phyloP scores from a whole-genome alignment of 92 coral and sea anemone genomes.

The Zoanthus gigantus region DNA sequence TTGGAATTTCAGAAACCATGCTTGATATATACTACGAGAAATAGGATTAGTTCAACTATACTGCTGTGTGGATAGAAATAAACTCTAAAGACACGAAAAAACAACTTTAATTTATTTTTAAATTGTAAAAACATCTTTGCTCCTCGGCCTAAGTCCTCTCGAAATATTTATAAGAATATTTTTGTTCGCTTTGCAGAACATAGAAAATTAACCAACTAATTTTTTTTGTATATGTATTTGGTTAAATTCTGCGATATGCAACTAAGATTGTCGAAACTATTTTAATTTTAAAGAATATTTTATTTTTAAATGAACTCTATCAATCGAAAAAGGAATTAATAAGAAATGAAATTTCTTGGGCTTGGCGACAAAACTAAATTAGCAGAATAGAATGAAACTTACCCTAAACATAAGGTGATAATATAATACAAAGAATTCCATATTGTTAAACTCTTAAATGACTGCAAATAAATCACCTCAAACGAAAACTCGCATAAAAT shows the following conservation, averaged over 20 bases:
- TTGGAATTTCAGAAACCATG: slow-evolving; percentile 87
- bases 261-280: no score
- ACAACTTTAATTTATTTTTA: not conserved
- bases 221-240: no score
- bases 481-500: not conserved
- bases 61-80: not conserved
- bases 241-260: no score
- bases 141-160: not conserved
- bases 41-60: slow-evolving; percentile 7
- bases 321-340: not conserved
- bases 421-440: not conserved
- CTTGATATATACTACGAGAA: slow-evolving; percentile 86
- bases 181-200: no score
- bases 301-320: not conserved
- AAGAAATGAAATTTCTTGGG: not conserved
- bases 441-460: not conserved
- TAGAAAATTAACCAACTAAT: no score
- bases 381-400: not conserved
- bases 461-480: not conserved
- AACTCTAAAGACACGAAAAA: not conserved
- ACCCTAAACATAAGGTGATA: not conserved
- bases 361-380: not conserved
- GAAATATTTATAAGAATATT: not conserved
- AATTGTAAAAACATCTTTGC: not conserved
- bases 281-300: not conserved